Percentiles rank a stretch among this genome's conserved stretches.
phyloP scores from a whole-genome alignment of 2,888 invertebrate species.

The Cryptocheilus praepositus region DNA sequence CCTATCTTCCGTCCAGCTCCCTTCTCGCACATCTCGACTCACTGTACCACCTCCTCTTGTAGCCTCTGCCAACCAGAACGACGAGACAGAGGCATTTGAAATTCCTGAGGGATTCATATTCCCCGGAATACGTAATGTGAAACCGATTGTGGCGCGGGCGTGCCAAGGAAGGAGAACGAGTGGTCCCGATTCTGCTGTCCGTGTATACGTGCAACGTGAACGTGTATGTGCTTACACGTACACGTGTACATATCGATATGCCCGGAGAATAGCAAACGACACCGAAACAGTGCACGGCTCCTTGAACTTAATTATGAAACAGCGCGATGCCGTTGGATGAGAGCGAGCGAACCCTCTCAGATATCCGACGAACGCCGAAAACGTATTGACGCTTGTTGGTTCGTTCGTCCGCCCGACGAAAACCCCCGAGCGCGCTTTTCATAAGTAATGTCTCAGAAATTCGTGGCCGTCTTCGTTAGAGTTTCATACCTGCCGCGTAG shows the following conservation, averaged over 20 bases:
- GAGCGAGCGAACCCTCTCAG: no score
- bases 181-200: slow-evolving; percentile 33
- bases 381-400: no score
- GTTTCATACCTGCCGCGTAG: no score
- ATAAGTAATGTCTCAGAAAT: no score
- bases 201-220: slow-evolving; percentile 14
- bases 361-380: no score
- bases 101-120: slow-evolving; percentile 60
- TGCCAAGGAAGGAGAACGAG: slow-evolving; percentile 47
- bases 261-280: slow-evolving; percentile 25
- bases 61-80: slow-evolving; percentile 15
- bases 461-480: no score
- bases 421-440: no score
- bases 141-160: slow-evolving; percentile 49
- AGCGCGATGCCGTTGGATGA: not conserved
- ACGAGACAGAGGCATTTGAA: slow-evolving; percentile 49
- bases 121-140: slow-evolving; percentile 61
- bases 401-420: no score
- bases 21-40: slow-evolving; percentile 14
- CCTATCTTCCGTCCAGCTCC: slow-evolving; percentile 2
- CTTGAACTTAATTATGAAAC: slow-evolving; percentile 30
- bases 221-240: slow-evolving; percentile 10
- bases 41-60: slow-evolving; percentile 21
- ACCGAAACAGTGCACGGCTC: not conserved
- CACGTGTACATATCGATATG: slow-evolving; percentile 14